Evolutionary conservation across 1,140 invertebrate genomes (phyloP), one percentile per base, ranked within the genome.

Genomic region (Diachasmimorpha longicaudata): DNA sequence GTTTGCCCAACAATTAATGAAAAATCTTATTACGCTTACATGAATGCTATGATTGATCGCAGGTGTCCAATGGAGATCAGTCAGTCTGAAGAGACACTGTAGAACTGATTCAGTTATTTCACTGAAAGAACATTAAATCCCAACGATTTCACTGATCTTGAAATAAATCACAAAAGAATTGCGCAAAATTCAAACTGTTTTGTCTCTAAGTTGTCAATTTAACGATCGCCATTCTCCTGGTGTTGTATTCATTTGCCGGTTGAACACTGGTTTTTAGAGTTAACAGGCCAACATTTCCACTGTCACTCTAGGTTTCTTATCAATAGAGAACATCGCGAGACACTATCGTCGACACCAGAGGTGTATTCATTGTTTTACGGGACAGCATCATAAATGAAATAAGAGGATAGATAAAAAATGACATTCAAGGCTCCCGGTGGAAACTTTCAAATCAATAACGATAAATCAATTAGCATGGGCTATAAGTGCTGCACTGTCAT

Each of bases 361-460:
- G 39, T 42, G 13, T 42, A 13, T 42, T 42, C 39, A 42, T 42
- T 2, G 39, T 42, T 42, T 42, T 10, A 42, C 9, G 39, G 39
- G 39, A 13, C 39, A 42, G 11, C 39, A 42, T 42, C 39, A 42
- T 42, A 42, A 42, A 42, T 19, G 13, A 55, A 55, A 9, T 16
- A 14, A 55, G 48, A 55, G 48, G 48, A 55, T 16, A n/a, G 14
- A 55, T 19, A 55, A 55, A 55, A 19, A 55, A 10, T 55, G 14
- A 55, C 19, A 25, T 25, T 25, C 58, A 63, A 63, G 58, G 58
- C 8, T 31, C 14, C 2, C n/a, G 2, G 48, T 21, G 23, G 10
- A 63, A 25, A 63, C 58, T 63, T 63, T 63, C 58, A 63, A 63
- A 63, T 25, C 58, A 63, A 63, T 63, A 42, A 42, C 39, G 39